Conservation (phyloP, 1,140 invertebrate genomes). For the Cyphomyrmex costatus region DNA sequence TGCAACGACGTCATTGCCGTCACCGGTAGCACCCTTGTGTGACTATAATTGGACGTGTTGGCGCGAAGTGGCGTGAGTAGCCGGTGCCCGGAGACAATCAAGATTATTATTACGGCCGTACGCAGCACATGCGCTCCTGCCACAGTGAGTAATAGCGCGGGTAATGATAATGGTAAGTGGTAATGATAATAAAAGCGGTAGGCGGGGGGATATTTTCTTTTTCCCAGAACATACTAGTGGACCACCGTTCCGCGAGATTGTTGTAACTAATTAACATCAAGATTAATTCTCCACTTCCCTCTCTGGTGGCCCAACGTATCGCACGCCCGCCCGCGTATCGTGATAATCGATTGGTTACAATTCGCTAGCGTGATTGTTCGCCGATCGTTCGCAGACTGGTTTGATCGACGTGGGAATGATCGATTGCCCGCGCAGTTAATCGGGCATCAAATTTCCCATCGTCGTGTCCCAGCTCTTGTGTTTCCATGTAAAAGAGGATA, state of each 20-base stretch:
- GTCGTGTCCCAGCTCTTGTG: constrained; percentile 17
- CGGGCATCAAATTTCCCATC: constrained; percentile 65
- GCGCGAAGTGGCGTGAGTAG: constrained; percentile 75
- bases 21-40: constrained; percentile 46
- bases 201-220: constrained; percentile 42
- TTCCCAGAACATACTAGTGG: background rate
- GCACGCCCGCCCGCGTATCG: background rate
- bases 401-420: constrained; percentile 64
- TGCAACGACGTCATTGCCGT: constrained; percentile 10
- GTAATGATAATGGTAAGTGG: constrained; percentile 72
- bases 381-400: constrained; percentile 61
- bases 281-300: constrained; percentile 39
- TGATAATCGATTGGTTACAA: constrained; percentile 65
- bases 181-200: constrained; percentile 75
- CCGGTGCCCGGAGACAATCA: constrained; percentile 74
- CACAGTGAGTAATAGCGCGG: constrained; percentile 70
- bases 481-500: constrained; percentile 60
- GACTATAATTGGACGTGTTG: constrained; percentile 76
- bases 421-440: constrained; percentile 62
- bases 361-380: constrained; percentile 49
- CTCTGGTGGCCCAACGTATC: constrained; percentile 4
- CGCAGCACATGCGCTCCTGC: constrained; percentile 45
- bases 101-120: constrained; percentile 77
- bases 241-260: constrained; percentile 1
- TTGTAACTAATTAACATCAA: constrained; percentile 67